Base-by-base conservation (phyloP, 2,113 vertebrate genomes). In the Gobius niger region DNA sequence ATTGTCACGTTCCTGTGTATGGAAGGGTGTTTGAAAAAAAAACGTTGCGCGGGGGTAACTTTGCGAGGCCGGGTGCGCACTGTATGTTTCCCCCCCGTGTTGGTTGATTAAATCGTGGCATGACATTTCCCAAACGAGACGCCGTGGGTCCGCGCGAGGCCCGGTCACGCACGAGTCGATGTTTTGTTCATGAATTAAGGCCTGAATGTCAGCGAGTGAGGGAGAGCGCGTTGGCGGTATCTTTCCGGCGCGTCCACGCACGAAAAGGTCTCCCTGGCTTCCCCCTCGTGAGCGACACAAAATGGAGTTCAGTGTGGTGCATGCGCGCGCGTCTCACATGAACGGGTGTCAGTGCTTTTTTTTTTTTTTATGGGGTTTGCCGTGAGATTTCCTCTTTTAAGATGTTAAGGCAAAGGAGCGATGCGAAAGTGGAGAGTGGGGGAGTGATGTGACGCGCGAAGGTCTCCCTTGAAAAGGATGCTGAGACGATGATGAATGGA, bases 291-390 rank as follows among this genome's bases (percentile, higher is more conserved):
- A 71, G 71, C 71, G 76, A 86, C 77, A 81, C 78, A 85, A 78
- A 87, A 88, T 90, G 82, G 80, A 84, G 81, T 82, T 81, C 75
- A 34, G 67, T 68, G 57, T 60, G 83, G 89, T 85, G 80, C 81
- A 66, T 64, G 73, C 63, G 66, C 65, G 73, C 70, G 57, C 15
- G 57, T 41, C 41, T 60, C 40, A 44, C 8, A 42, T 44, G 57
- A 60, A 44, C 40, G 8, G 57, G 57, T 60, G 57, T 42, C 40
- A 15, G 34, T 42, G 57, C 40, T 8, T 44, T 60, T 60, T 14
- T 34, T 34, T 34, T 34, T 34, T 34, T 34, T 34, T 34, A 34
- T 60, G 57, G 57, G 57, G 14, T n/a, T 60, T 60, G 40, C 40
- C 8, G 1, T 5, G 15, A 42, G 14, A 42, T 41, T n/a, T 13